Base-by-base conservation (phyloP, 2,797 vertebrate genomes). In the Esox lucius region DNA sequence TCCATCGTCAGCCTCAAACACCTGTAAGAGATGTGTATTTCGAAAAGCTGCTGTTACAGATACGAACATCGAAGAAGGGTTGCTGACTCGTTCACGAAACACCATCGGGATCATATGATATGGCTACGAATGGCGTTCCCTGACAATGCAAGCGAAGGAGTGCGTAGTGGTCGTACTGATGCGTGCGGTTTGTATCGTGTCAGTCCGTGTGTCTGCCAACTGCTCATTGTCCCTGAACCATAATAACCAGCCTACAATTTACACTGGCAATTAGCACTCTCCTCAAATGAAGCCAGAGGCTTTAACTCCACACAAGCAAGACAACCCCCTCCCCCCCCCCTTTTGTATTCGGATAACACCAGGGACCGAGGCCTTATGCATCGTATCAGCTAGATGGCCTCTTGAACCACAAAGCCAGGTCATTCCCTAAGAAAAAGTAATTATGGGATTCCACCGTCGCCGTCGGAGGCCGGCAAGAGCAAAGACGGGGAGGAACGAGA, bases 401-500 rank as follows among this genome's bases (percentile, higher is more conserved):
- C 5, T 80, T 59, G 19, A n/a, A 77, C 35, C 49, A 39, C 13
- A 48, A 12, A 24, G 70, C 62, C 7, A 59, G 31, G 26, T 9
- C 16, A 26, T 17, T 68, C 75, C 70, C 56, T 22, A 48, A n/a
- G 69, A 71, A 51, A 65, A 48, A 59, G 22, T 69, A 64, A 75
- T 67, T 71, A 56, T 68, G 68, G 0, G 9, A 69, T 75, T 79
- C 49, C 28, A 26, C 75, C 78, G 73, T 67, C 68, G 77, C 69
- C 33, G 69, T 39, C 67, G 73, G 42, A 70, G 75, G 76, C 67
- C 67, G 79, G 72, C 70, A 66, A 64, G 68, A 68, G 75, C 61
- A 82, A 80, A 78, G 67, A 83, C 67, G 75, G 67, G 77, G 78
- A 4, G 83, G 72, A 87, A 84, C 79, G 39, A 79, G 83, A 81